Conservation (phyloP, 1,140 invertebrate species). For the Pogonomyrmex barbatus region DNA sequence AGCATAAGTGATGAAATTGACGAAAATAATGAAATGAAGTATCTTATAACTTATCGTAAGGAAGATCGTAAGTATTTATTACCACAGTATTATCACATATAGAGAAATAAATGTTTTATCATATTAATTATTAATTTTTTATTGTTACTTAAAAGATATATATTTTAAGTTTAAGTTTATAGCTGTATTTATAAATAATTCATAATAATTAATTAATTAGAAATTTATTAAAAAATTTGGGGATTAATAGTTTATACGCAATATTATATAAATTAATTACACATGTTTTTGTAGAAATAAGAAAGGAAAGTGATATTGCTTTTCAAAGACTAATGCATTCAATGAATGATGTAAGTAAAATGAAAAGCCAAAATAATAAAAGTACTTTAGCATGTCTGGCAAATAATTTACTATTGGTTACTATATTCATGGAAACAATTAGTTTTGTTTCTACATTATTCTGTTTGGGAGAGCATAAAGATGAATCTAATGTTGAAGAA, state of each 20-base stretch:
- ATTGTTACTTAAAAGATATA: slow-evolving; percentile 3
- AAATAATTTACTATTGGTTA: slow-evolving; percentile 74
- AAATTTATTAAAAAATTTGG: not conserved
- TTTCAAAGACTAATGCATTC: slow-evolving; percentile 65
- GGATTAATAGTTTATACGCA: not conserved
- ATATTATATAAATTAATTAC: slow-evolving; percentile 27
- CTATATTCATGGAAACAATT: slow-evolving; percentile 76
- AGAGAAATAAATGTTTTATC: not conserved
- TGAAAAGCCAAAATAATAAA: slow-evolving; percentile 8
- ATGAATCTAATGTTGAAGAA: slow-evolving; percentile 14
- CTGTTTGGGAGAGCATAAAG: slow-evolving; percentile 49
- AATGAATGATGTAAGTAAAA: slow-evolving; percentile 64
- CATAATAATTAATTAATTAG: not conserved
- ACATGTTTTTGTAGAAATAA: slow-evolving; percentile 53
- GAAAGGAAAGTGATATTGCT: slow-evolving; percentile 40
- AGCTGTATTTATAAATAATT: not conserved
- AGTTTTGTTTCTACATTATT: slow-evolving; percentile 69
- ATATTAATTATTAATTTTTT: not conserved
- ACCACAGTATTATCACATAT: not conserved
- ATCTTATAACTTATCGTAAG: not conserved
- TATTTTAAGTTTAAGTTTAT: not conserved
- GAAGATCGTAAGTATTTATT: slow-evolving; percentile 40
- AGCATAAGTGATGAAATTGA: not conserved
- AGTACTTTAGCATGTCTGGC: slow-evolving; percentile 68
- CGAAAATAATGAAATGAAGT: not conserved